Conservation (phyloP, 2,888 invertebrate genomes). For the Leptopilina myrica region DNA sequence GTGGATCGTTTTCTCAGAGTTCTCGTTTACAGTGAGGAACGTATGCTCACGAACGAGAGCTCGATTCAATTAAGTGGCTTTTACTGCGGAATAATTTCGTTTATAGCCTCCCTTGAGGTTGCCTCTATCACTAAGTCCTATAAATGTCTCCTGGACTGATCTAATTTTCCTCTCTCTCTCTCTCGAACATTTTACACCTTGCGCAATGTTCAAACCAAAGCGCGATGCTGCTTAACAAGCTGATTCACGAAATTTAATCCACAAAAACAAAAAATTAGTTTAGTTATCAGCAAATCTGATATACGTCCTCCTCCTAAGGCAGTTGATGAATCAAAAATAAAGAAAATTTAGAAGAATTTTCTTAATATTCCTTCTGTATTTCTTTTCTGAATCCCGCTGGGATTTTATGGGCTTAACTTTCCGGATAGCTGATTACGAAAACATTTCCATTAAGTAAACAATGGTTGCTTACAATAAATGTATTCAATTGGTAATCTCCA, state of each 20-base stretch:
- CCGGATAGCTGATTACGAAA: too few relatives aligned
- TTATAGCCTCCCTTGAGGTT: slow-evolving; percentile 34
- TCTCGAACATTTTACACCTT: slow-evolving; percentile 23
- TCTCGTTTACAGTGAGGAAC: background rate
- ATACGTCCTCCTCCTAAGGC: too few relatives aligned
- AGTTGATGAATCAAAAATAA: too few relatives aligned
- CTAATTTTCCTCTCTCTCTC: slow-evolving; percentile 41
- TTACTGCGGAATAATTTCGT: slow-evolving; percentile 32
- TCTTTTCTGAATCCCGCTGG: too few relatives aligned
- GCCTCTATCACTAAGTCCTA: background rate
- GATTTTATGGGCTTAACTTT: too few relatives aligned
- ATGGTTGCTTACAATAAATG: too few relatives aligned
- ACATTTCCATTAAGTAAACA: too few relatives aligned
- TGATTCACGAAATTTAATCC: slow-evolving; percentile 11
- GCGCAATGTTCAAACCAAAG: slow-evolving; percentile 1
- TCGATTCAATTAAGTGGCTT: slow-evolving; percentile 35
- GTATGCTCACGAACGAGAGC: slow-evolving; percentile 14
- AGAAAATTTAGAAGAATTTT: too few relatives aligned
- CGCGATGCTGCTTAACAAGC: background rate
- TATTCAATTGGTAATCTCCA: too few relatives aligned
- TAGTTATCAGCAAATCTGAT: too few relatives aligned
- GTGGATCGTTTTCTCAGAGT: background rate
- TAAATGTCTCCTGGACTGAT: slow-evolving; percentile 21
- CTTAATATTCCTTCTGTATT: too few relatives aligned
- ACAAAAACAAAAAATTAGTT: too few relatives aligned